phyloP scores from a whole-genome alignment of 2,888 invertebrate genomes.

The Euzetes globulus region DNA sequence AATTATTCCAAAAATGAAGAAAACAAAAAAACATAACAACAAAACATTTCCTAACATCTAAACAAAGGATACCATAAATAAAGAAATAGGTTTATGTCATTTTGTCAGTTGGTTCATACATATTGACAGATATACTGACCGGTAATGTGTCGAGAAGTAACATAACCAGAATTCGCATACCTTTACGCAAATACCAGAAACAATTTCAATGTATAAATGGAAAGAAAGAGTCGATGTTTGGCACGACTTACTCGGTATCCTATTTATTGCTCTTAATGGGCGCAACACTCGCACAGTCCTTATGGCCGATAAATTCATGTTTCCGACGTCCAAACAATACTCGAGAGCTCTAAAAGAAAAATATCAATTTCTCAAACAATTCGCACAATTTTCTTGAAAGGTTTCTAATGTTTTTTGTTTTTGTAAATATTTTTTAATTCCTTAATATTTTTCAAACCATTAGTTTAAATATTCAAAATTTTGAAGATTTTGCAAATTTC shows the following conservation, averaged over 20 bases:
- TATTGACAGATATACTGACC: slow-evolving; percentile 24
- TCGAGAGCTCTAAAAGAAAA: slow-evolving; percentile 61
- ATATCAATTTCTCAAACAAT: neutral
- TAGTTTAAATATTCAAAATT: too few species aligned
- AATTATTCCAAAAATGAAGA: slow-evolving; percentile 99
- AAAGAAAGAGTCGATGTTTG: neutral
- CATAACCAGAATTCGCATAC: slow-evolving; percentile 98
- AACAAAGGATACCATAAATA: neutral
- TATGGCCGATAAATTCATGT: slow-evolving; percentile 95
- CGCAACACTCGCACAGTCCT: slow-evolving; percentile 93
- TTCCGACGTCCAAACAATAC: slow-evolving; percentile 88
- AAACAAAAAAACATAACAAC: slow-evolving; percentile 97
- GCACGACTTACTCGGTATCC: slow-evolving; percentile 85
- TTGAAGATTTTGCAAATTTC: too few species aligned
- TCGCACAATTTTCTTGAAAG: neutral
- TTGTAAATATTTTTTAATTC: neutral
- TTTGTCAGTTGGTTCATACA: neutral
- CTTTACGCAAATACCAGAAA: slow-evolving; percentile 59
- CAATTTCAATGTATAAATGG: neutral
- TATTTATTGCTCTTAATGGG: slow-evolving; percentile 94
- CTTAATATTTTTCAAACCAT: too few species aligned
- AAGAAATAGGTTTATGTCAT: neutral
- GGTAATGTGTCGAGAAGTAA: slow-evolving; percentile 93
- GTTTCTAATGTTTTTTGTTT: neutral
- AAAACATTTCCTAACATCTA: slow-evolving; percentile 92